Evolutionary conservation across 2,797 vertebrate genomes (phyloP).

Genomic region (Perodicticus potto): DNA sequence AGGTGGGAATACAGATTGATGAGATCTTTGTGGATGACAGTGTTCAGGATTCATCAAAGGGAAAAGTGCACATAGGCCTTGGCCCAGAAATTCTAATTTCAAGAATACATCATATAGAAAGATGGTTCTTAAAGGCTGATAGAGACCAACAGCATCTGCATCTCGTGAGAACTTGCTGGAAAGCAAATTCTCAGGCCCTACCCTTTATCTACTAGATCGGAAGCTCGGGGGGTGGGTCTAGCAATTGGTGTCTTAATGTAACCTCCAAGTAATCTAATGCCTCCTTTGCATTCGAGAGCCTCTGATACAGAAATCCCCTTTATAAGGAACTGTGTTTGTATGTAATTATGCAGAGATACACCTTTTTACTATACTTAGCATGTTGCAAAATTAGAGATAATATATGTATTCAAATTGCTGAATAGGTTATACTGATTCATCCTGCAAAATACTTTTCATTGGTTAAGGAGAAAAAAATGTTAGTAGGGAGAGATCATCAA

Average conservation of each 20-base stretch:
- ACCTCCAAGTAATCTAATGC: neutral
- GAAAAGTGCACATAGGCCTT: neutral
- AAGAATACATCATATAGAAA: neutral
- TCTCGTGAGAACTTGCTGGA: neutral
- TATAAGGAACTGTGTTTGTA: neutral
- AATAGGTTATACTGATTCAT: neutral
- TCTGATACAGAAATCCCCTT: neutral
- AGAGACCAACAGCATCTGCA: neutral
- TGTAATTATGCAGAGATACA: neutral
- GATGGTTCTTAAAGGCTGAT: neutral
- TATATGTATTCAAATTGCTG: neutral
- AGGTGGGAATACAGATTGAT: neutral
- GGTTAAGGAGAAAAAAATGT: slow-evolving; percentile 1
- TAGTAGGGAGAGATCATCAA: neutral
- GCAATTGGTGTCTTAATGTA: neutral
- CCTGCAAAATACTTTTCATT: neutral
- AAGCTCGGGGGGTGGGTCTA: neutral
- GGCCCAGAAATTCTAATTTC: neutral
- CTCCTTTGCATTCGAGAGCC: neutral
- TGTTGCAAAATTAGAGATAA: neutral
- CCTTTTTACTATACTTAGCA: neutral
- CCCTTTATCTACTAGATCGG: neutral
- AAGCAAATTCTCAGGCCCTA: neutral
- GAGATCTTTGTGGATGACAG: neutral
- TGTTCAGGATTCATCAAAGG: neutral